Evolutionary conservation across 2,797 vertebrate species (phyloP).

Genomic region (Triplophysa yarkandensis): DNA sequence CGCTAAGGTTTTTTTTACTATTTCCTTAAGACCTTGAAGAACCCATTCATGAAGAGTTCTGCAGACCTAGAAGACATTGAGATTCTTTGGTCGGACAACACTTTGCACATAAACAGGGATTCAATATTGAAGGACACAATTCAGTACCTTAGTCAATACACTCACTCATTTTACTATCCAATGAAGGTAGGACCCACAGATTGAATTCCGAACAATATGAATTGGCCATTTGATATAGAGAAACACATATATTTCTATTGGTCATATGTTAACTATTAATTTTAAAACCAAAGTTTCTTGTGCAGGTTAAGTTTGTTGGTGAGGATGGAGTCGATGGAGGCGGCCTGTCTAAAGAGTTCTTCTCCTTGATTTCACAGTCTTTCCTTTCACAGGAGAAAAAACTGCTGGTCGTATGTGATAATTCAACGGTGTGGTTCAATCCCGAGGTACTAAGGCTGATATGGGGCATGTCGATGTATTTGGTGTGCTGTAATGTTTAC

Average conservation of each 20-base stretch:
- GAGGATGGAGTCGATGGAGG: slow-evolving; percentile 37
- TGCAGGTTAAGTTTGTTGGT: slow-evolving; percentile 64
- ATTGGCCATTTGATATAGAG: too few relatives aligned
- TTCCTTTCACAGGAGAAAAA: slow-evolving; percentile 48
- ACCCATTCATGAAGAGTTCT: rapidly evolving
- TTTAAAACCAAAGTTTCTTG: neutral
- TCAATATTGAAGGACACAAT: slow-evolving; percentile 50
- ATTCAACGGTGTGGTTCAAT: slow-evolving; percentile 68
- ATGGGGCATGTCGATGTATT: too few relatives aligned
- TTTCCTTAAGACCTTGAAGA: neutral
- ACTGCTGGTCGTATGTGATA: slow-evolving; percentile 41
- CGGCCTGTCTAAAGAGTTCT: slow-evolving; percentile 63
- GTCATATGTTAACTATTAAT: neutral
- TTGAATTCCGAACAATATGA: too few relatives aligned
- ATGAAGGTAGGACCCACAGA: slow-evolving; percentile 38
- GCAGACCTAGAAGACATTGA: neutral
- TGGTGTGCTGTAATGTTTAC: too few relatives aligned
- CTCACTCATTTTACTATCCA: neutral
- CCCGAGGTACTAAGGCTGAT: slow-evolving; percentile 44
- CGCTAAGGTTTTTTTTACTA: too few relatives aligned
- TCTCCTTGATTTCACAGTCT: slow-evolving; percentile 59
- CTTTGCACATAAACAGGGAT: slow-evolving; percentile 34
- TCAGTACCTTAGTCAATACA: slow-evolving; percentile 7
- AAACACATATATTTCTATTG: too few relatives aligned
- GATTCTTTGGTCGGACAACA: neutral